A percentile compares a stretch with the other conserved stretches of the same genome.
Conservation (phyloP, 2,797 vertebrate genomes). For the Mormyrus proboscirostris region DNA sequence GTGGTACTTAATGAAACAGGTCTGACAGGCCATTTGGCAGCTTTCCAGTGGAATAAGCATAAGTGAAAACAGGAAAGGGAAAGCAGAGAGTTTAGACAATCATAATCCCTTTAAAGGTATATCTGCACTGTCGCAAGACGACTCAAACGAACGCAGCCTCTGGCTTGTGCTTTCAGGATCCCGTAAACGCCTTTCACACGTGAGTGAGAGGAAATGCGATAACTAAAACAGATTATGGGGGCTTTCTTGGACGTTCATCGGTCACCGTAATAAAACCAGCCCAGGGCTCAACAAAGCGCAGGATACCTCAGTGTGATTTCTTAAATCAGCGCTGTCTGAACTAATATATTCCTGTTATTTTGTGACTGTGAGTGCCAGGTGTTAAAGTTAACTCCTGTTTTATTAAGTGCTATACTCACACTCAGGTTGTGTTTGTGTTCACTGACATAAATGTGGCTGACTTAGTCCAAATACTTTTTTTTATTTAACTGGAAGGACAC, state of each 20-base stretch:
- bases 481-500: not conserved
- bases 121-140: not conserved
- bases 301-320: not conserved
- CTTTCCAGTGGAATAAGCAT: not conserved
- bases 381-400: not conserved
- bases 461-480: not conserved
- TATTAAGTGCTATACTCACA: not conserved
- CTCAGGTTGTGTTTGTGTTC: not conserved
- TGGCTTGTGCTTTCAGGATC: not conserved
- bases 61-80: conserved; percentile 4
- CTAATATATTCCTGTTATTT: not conserved
- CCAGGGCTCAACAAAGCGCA: not conserved
- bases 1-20: not conserved
- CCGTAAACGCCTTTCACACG: not conserved
- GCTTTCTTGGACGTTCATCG: not conserved
- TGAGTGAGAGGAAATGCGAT: not conserved
- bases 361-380: not conserved
- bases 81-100: not conserved
- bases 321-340: not conserved
- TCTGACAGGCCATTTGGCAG: not conserved
- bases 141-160: not conserved
- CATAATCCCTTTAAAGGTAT: conserved; percentile 13
- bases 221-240: not conserved
- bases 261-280: not conserved
- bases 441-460: not conserved